Evolutionary conservation across 1,140 invertebrate genomes (phyloP), one percentile per base, ranked within the genome.

Genomic region (Drosophila baimaii): DNA sequence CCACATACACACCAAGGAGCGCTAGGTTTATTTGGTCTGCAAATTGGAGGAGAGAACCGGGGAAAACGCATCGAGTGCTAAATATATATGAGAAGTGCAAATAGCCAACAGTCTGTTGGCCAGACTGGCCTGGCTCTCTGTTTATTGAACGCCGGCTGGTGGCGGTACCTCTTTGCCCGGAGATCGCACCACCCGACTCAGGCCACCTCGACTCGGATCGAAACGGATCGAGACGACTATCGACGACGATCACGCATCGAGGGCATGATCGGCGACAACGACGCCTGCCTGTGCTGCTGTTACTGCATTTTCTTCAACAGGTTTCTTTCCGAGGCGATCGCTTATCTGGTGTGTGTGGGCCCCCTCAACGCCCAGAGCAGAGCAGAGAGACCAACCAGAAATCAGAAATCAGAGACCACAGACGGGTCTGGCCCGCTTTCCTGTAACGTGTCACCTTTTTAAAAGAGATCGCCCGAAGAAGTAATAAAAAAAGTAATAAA

Each of bases 301-400:
- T 49, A 65, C 75, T 89, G 83, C 83, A 88, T 88, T 88, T 88
- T 89, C 84, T 80, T 89, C 56, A 88, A 88, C 83, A 89, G 83
- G 83, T 88, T 82, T 55, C 63, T 89, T 79, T 37, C 51, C 49
- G 58, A 43, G 43, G 56, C 70, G 81, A 73, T 77, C 58, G 74
- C 76, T 71, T 83, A 75, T 83, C 72, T 44, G 69, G 59, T 55
- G 63, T 62, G 77, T 63, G 69, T 52, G 63, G 73, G 73, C 54
- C 44, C 47, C 52, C 44, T 54, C 52, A 59, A 76, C 68, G 55
- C 70, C 70, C 55, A 59, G 1, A 59, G 1, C 31, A 29, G 23
- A n/a, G n/a, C n/a, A n/a, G n/a, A n/a, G 37, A 31, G 29, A 31
- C 43, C 58, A 44, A 66, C 61, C 68, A 71, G 66, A 46, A 46